Conservation (phyloP, 2,113 vertebrate genomes). For the Stomatorhinus ivindoensis region DNA sequence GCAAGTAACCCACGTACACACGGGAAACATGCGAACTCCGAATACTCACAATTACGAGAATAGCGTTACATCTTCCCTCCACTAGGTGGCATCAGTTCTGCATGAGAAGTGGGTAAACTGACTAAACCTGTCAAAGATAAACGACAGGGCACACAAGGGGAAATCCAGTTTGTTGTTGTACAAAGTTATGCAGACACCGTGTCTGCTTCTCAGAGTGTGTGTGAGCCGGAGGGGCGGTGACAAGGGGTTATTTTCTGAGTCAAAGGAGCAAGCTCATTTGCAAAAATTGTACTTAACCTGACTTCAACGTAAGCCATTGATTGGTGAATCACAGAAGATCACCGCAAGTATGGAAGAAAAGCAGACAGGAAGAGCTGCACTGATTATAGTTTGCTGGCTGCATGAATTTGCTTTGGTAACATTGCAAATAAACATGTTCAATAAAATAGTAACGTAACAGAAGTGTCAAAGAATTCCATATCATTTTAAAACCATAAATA, state of each 20-base stretch:
- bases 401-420: not conserved
- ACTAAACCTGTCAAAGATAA: not conserved
- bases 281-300: not conserved
- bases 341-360: not conserved
- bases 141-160: not conserved
- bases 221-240: not conserved
- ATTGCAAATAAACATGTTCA: not conserved
- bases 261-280: not conserved
- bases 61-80: not conserved
- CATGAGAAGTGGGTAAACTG: not conserved
- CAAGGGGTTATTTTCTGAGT: not conserved
- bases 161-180: constrained; percentile 10
- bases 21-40: not conserved
- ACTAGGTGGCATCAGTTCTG: not conserved
- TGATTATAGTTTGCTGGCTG: not conserved
- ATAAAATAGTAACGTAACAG: not conserved
- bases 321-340: not conserved
- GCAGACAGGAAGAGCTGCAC: not conserved
- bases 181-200: not conserved
- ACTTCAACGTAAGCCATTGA: not conserved
- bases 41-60: not conserved
- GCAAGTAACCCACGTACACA: not conserved
- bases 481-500: not conserved
- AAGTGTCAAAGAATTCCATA: not conserved
- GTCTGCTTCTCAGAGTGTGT: not conserved